Conservation (phyloP, 2,888 invertebrate species). For the Odontothrips loti region DNA sequence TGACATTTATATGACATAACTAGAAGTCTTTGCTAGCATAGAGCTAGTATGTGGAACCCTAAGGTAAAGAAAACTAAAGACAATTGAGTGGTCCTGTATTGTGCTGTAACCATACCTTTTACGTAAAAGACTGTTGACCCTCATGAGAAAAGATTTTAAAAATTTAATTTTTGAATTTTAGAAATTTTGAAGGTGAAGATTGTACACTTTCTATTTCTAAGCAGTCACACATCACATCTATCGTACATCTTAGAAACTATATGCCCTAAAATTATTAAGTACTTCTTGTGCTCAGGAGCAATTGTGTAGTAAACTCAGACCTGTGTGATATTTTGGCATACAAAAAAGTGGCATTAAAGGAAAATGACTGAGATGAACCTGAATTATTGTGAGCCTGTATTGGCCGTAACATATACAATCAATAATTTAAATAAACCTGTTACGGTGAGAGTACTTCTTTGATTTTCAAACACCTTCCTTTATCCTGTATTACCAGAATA, state of each 20-base stretch:
- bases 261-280: not conserved
- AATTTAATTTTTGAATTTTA: not conserved
- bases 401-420: not conserved
- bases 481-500: not conserved
- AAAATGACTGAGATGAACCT: no score
- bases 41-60: no score
- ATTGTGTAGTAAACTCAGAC: not conserved
- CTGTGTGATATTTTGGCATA: no score
- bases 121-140: not conserved
- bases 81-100: not conserved
- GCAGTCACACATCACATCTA: constrained; percentile 13
- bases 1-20: no score
- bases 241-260: not conserved
- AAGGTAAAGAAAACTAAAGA: no score
- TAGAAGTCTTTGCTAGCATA: no score
- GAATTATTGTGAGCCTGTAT: no score
- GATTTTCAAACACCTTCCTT: not conserved
- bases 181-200: not conserved
- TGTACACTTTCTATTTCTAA: not conserved
- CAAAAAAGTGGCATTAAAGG: no score
- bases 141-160: no score
- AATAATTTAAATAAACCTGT: not conserved
- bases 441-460: not conserved
- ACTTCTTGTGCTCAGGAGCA: not conserved
- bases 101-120: not conserved